phyloP scores from a whole-genome alignment of 1,140 invertebrate species.

The Nautilus pompilius region DNA sequence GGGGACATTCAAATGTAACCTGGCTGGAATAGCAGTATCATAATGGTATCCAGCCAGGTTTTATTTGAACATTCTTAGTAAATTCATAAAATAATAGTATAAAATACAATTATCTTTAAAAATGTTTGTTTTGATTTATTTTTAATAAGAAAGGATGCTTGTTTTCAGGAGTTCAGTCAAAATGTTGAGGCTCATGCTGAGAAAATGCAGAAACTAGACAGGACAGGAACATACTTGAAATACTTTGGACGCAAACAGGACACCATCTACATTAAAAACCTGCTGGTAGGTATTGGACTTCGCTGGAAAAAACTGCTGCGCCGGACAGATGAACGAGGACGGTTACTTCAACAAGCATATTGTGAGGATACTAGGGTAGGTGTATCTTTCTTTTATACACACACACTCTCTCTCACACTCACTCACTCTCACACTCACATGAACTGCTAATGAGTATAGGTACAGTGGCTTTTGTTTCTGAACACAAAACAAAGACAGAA shows the following conservation, averaged over 20 bases:
- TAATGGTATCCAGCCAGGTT: no score
- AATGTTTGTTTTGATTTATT: no score
- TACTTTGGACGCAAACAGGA: conserved; percentile 99
- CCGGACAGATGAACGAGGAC: conserved; percentile 71
- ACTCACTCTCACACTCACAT: no score
- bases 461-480: no score
- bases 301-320: conserved; percentile 86
- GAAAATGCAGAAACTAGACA: conserved; percentile 91
- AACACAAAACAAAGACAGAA: no score
- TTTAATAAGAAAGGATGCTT: background rate
- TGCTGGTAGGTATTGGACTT: conserved; percentile 93
- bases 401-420: no score
- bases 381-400: no score
- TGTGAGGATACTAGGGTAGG: conserved; percentile 83
- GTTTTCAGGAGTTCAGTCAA: conserved; percentile 73
- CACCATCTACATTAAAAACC: conserved; percentile 96
- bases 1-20: no score
- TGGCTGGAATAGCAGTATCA: no score
- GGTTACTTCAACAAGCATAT: conserved; percentile 90
- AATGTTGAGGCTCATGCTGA: conserved; percentile 90
- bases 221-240: conserved; percentile 95
- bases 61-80: no score
- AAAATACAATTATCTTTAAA: background rate
- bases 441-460: no score
- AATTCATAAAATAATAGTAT: no score